These are phyloP conservation scores for Nothobranchius kuhntae DNA, from an alignment of 2,113 vertebrate species.

Conservation along the genomic window DNA sequence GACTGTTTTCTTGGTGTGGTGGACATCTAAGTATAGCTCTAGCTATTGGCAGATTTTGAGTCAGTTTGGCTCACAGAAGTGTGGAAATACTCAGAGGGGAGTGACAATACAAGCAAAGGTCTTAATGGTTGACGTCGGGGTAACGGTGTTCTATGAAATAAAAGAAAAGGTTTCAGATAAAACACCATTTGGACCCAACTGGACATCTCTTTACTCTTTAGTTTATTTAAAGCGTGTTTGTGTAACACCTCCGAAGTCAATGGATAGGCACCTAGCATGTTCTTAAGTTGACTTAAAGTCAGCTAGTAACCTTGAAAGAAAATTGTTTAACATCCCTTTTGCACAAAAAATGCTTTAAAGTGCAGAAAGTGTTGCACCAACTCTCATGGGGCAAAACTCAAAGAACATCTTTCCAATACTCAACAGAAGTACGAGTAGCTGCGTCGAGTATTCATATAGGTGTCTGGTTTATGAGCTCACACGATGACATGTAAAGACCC, in stretches of 20 bases:
- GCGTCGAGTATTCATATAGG: conserved; percentile 42
- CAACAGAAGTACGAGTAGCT: conserved; percentile 19
- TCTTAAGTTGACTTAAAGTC: no score
- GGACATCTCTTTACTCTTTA: no score
- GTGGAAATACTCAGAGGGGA: conserved; percentile 19
- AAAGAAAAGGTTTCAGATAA: neutral
- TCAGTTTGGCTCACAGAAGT: conserved; percentile 14
- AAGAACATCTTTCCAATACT: neutral
- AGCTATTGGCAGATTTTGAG: conserved; percentile 11
- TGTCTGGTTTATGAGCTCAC: conserved; percentile 33
- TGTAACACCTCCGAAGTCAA: no score
- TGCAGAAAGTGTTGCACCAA: neutral
- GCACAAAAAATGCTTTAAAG: neutral
- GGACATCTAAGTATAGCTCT: conserved; percentile 53
- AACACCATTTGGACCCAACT: no score
- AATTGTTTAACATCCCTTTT: no score
- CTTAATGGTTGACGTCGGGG: conserved; percentile 8
- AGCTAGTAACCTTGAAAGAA: no score
- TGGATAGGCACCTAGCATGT: no score
- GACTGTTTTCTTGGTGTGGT: conserved; percentile 27
- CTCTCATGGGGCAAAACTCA: neutral
- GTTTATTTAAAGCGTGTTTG: no score
- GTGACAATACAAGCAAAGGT: conserved; percentile 26
- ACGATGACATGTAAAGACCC: conserved; percentile 51
- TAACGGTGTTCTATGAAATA: neutral